A percentile compares a stretch with the other conserved stretches of the same genome.
These are phyloP conservation scores for Hyles lineata DNA, from an alignment of 2,888 invertebrate genomes.

Conservation along the genomic window DNA sequence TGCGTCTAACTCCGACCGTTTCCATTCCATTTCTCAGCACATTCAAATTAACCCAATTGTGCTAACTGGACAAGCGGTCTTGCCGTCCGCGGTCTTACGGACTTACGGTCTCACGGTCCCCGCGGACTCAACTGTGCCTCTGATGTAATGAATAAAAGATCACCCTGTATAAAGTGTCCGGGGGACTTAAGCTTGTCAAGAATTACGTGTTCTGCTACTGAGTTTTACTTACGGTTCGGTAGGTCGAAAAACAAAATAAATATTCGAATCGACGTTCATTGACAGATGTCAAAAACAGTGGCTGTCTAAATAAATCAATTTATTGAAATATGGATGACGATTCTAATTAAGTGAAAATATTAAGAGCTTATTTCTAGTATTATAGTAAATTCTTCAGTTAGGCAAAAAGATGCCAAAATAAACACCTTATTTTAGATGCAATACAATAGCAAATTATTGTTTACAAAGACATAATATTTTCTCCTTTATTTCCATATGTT, in stretches of 20 bases:
- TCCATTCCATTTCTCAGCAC: conserved; percentile 16
- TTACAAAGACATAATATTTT: too few relatives aligned
- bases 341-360: too few relatives aligned
- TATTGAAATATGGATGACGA: too few relatives aligned
- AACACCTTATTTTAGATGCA: too few relatives aligned
- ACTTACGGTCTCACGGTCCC: conserved; percentile 6
- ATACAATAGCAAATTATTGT: too few relatives aligned
- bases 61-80: conserved; percentile 8
- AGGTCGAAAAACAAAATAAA: conserved; percentile 21
- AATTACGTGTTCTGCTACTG: conserved; percentile 54
- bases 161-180: conserved; percentile 47
- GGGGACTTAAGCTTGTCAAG: conserved; percentile 50
- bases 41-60: conserved; percentile 25
- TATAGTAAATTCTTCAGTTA: too few relatives aligned
- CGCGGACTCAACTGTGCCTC: background rate
- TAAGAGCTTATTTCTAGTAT: too few relatives aligned
- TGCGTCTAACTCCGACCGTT: background rate
- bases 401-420: too few relatives aligned
- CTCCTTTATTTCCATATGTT: too few relatives aligned
- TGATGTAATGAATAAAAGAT: conserved; percentile 58
- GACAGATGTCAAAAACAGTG: too few relatives aligned
- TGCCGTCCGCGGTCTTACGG: background rate
- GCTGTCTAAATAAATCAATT: too few relatives aligned
- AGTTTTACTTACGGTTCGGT: conserved; percentile 35
- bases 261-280: too few relatives aligned